These are phyloP conservation scores for Drosophila affinis DNA, from an alignment of 2,888 invertebrate genomes.

Conservation along the genomic window DNA sequence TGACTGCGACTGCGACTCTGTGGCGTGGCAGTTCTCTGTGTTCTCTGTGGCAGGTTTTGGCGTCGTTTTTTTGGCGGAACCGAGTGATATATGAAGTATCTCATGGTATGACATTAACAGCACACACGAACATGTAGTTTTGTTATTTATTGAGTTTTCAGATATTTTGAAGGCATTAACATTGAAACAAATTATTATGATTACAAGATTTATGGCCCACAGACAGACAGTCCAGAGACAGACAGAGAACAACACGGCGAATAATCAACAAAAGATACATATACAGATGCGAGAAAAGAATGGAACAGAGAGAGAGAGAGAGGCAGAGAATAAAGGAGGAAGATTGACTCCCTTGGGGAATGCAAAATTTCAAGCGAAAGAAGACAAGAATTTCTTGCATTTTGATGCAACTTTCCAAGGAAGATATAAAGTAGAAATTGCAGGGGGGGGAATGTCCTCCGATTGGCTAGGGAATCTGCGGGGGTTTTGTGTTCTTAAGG, in stretches of 20 bases:
- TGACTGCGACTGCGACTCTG: slow-evolving; percentile 37
- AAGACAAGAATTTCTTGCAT: not conserved
- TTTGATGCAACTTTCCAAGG: not conserved
- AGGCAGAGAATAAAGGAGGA: not conserved
- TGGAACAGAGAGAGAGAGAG: not conserved
- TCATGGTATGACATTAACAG: slow-evolving; percentile 83
- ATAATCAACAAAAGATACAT: slow-evolving; percentile 53
- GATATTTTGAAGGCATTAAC: slow-evolving; percentile 83
- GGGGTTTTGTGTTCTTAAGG: too few relatives aligned
- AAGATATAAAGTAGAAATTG: not conserved
- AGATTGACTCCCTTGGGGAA: not conserved
- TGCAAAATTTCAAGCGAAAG: slow-evolving; percentile 19
- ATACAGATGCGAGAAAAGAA: slow-evolving; percentile 12
- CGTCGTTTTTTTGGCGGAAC: slow-evolving; percentile 55
- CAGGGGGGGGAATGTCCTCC: not conserved
- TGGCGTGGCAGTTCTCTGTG: slow-evolving; percentile 28
- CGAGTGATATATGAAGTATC: slow-evolving; percentile 83
- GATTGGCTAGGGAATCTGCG: not conserved
- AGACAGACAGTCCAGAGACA: slow-evolving; percentile 31
- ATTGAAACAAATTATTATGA: slow-evolving; percentile 83
- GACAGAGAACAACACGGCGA: slow-evolving; percentile 70
- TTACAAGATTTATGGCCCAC: slow-evolving; percentile 81
- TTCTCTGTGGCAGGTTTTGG: slow-evolving; percentile 49
- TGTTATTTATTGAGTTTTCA: slow-evolving; percentile 83
- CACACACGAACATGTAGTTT: slow-evolving; percentile 82